Base-by-base conservation (phyloP, 1,140 invertebrate species). In the Dendroctonus valens region DNA sequence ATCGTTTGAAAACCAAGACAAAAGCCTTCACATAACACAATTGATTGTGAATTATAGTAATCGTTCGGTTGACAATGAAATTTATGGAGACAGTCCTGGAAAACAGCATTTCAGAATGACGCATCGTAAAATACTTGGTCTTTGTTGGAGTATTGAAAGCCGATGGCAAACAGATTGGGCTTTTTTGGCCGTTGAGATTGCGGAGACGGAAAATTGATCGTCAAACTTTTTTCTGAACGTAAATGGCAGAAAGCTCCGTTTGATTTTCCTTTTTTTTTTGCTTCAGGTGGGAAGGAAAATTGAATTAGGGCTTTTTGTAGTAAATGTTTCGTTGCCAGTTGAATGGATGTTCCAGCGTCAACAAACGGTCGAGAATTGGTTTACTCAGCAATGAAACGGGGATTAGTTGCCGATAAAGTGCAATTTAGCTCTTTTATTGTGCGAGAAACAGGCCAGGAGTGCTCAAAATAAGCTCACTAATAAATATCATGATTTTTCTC, bases 241-340 rank as follows among this genome's bases (percentile, higher is more conserved):
- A 26, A 26, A 26, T 26, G 26, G 26, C 26, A 26, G 26, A 26
- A 26, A 26, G 26, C 26, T 26, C 26, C 26, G 26, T 26, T 26
- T 26, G 26, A 26, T 26, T 6, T 63, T 63, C 40, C 48, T 48
- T 57, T 71, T 60, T 71, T 60, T 12, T 52, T 15, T 15, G 15
- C 50, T 9, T 26, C 37, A 52, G n/a, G 12, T 9, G 15, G 37
- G 15, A 52, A 52, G 6, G 5, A 15, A 52, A 15, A 52, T 15
- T 15, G 37, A 52, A 46, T 46, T 46, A 46, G 42, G 42, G 50
- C 8, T 52, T 26, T 52, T 26, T 12, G 14, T 52, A 15, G 9
- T 7, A 51, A 51, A 51, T 51, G 14, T 15, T 51, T 51, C 14
- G 9, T 51, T 51, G n/a, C 26, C 26, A 7, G 42, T 8, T 12